Conservation (phyloP, 2,113 vertebrate species). For the Alouatta palliata region DNA sequence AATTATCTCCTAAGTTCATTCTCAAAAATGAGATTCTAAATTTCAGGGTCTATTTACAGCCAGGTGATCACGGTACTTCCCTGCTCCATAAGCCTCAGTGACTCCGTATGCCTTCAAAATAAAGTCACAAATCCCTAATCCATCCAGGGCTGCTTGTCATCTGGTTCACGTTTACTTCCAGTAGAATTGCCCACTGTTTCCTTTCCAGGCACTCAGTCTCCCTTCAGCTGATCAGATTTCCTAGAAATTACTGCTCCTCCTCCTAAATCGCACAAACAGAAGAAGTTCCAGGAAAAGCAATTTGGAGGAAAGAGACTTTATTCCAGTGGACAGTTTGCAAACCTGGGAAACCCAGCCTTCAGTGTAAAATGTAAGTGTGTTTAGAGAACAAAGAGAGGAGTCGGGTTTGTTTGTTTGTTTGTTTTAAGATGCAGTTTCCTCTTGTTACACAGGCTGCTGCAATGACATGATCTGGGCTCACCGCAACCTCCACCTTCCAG, state of each 20-base stretch:
- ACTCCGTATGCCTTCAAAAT: background rate
- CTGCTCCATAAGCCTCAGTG: background rate
- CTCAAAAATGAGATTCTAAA: constrained; percentile 29
- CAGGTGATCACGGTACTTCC: background rate
- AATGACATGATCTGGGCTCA: too few species aligned
- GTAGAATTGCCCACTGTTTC: background rate
- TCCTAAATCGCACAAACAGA: background rate
- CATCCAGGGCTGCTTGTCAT: background rate
- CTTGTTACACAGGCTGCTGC: too few species aligned
- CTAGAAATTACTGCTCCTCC: background rate
- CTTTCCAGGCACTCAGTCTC: background rate
- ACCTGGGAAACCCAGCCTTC: background rate
- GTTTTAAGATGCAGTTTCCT: too few species aligned
- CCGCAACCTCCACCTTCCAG: too few species aligned
- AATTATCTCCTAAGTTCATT: background rate
- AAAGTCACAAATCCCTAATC: background rate
- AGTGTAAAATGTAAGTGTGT: background rate
- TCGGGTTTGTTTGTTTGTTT: too few species aligned
- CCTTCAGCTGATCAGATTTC: background rate
- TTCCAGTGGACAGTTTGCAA: background rate
- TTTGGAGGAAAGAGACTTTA: background rate
- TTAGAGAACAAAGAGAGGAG: background rate
- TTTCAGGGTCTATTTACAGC: background rate
- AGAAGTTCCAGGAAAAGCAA: background rate
- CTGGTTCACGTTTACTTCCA: background rate